Base-by-base conservation (phyloP, 2,113 vertebrate species). In the Papio anubis region DNA sequence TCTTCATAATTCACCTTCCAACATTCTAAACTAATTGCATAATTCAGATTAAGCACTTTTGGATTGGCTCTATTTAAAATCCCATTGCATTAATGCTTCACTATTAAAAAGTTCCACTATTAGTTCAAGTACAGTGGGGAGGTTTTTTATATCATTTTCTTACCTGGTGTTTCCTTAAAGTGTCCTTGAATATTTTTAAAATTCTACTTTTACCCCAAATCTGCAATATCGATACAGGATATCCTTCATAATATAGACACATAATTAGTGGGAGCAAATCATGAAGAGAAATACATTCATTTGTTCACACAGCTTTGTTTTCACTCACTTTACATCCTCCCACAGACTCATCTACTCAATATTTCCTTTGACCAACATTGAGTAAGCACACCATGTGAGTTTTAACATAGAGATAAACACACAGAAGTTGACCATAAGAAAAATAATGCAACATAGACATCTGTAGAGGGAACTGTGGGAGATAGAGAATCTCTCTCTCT, bases 1-100 rank as follows among this genome's bases (percentile, higher is more conserved):
- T 95, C 61, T 90, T 94, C 40, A 40, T 94, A 72, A 94, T 95
- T 97, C 93, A 80, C 7, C 88, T 92, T 94, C 70, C 52, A 97
- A 32, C 35, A 78, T 64, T 20, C 81, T 83, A 90, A 84, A 75
- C 72, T 97, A 95, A 97, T 93, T 96, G 25, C 8, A 59, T 35
- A 25, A 12, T 87, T 94, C 80, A 88, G 6, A 96, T 85, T 83
- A 95, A 86, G 40, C 8, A 80, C 32, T 92, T 93, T 70, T 66
- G 79, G 92, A 96, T 57, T 70, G 10, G 48, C 14, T 96, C n/a
- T 92, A 43, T 87, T 95, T 96, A 94, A 97, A 98, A 92, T 90
- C 9, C 8, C 43, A 72, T 81, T 87, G 43, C 78, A 23, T 76
- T 87, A 92, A 93, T 70, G 5, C 11, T 6, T 89, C 5, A 79